Conservation (phyloP, 2,113 vertebrate species). For the Corynorhinus townsendii region DNA sequence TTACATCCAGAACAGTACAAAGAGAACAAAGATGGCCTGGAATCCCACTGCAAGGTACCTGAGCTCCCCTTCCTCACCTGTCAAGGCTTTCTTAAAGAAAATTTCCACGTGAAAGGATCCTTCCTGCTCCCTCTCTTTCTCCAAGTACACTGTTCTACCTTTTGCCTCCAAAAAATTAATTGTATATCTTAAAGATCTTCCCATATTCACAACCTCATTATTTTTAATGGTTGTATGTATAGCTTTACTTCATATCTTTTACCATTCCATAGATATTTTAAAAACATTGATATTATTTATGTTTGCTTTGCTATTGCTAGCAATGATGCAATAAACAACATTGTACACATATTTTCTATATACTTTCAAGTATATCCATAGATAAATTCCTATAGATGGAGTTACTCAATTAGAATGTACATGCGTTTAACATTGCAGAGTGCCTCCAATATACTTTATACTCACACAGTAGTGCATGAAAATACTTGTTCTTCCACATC, state of each 20-base stretch:
- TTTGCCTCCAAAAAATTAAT: neutral
- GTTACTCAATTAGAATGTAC: neutral
- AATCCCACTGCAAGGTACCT: neutral
- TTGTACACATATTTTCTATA: neutral
- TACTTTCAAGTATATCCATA: neutral
- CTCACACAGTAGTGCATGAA: neutral
- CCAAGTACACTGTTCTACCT: neutral
- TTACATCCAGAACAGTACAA: neutral
- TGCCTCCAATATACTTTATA: neutral
- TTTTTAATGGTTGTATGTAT: neutral
- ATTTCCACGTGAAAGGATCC: neutral
- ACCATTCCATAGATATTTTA: neutral
- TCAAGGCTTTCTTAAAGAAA: neutral
- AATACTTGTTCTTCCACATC: neutral
- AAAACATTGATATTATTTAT: neutral
- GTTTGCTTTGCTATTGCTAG: neutral
- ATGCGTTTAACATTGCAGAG: neutral
- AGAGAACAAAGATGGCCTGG: neutral
- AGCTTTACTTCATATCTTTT: neutral
- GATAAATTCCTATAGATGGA: neutral
- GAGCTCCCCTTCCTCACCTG: neutral
- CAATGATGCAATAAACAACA: neutral
- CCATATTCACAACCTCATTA: neutral
- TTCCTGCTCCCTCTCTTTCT: neutral
- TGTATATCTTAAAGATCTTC: neutral